These are phyloP conservation scores for Cyanocitta stelleri DNA, from an alignment of 2,113 vertebrate species.

Conservation along the genomic window DNA sequence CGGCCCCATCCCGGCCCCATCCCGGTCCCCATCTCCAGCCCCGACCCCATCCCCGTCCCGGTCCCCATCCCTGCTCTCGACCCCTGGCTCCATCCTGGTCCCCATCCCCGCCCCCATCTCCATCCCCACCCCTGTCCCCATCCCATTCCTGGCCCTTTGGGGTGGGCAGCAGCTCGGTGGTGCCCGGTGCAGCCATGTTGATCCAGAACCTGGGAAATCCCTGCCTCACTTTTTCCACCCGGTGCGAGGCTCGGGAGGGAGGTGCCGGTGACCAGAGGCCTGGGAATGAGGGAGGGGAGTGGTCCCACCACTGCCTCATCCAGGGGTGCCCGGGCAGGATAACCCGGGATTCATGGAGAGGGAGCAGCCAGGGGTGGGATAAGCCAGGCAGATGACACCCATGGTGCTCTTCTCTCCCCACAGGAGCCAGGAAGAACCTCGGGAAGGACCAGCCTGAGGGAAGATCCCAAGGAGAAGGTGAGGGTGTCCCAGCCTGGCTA, in stretches of 20 bases:
- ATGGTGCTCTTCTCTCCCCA: neutral
- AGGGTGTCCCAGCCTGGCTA: neutral
- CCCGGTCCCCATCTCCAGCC: neutral
- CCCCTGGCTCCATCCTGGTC: too few species aligned
- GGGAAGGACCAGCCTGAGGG: neutral
- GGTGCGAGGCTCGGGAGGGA: neutral
- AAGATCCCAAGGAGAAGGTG: constrained; percentile 58
- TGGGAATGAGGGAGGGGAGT: neutral
- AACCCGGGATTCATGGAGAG: fast-evolving
- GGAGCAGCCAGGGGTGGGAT: neutral
- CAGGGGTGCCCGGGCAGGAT: neutral
- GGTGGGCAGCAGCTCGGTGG: neutral
- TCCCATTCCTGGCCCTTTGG: fast-evolving
- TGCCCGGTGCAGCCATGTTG: neutral
- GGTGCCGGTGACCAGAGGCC: fast-evolving
- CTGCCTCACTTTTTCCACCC: constrained; percentile 5
- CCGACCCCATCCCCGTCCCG: too few species aligned
- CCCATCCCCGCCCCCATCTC: too few species aligned
- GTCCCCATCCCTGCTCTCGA: neutral
- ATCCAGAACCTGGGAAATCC: neutral
- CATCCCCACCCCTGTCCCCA: fast-evolving
- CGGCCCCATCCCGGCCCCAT: fast-evolving
- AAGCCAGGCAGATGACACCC: neutral
- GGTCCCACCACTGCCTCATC: fast-evolving
- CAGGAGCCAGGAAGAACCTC: constrained; percentile 45